A percentile compares a stretch with the other conserved stretches of the same genome.
These are phyloP conservation scores for Patiria pectinifera DNA, from an alignment of 53 echinoderm and acorn worm species.

Conservation along the genomic window DNA sequence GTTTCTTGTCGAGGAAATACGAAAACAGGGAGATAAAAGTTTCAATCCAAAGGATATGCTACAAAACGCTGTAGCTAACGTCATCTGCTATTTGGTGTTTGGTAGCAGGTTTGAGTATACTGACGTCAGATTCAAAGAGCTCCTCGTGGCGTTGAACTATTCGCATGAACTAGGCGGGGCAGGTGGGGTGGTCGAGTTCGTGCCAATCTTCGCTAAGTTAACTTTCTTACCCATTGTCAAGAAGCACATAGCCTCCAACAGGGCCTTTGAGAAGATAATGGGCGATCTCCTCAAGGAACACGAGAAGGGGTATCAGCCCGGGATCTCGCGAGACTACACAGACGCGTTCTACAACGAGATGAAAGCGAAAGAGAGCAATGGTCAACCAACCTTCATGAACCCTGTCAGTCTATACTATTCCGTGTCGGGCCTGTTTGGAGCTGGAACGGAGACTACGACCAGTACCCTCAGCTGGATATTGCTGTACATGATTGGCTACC, in stretches of 20 bases:
- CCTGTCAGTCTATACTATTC: background rate
- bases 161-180: background rate
- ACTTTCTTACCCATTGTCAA: background rate
- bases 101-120: background rate
- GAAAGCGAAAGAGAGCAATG: background rate
- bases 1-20: background rate
- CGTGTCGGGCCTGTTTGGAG: background rate
- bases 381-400: background rate
- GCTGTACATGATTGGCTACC: slow-evolving; percentile 24
- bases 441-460: slow-evolving; percentile 6
- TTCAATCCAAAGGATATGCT: background rate
- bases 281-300: background rate
- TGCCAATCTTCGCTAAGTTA: background rate
- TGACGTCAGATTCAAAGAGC: background rate
- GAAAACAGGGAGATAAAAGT: background rate
- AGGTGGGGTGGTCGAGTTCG: background rate
- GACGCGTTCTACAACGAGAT: background rate
- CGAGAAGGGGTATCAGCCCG: background rate
- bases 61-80: background rate
- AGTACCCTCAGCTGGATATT: background rate
- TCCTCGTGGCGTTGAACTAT: background rate
- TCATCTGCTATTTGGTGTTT: background rate
- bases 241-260: background rate
- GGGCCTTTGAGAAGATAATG: background rate
- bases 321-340: background rate